Evolutionary conservation across 2,113 vertebrate genomes (phyloP).

Genomic region (Rhabdornis inornatus): DNA sequence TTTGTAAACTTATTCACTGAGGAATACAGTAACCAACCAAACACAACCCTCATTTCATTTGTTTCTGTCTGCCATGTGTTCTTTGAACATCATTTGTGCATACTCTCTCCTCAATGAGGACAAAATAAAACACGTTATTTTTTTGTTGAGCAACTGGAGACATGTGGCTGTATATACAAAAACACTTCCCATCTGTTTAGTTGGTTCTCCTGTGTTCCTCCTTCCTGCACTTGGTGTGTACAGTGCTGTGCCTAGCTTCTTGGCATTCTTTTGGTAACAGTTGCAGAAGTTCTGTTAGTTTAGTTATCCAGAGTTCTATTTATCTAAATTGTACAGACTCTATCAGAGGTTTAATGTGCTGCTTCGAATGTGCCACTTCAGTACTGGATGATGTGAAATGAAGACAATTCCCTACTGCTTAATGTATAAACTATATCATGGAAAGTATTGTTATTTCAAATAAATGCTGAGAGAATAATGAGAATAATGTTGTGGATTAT

Average conservation of each 20-base stretch:
- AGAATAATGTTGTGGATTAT: background rate
- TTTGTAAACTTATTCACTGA: conserved; percentile 34
- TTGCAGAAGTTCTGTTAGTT: conserved; percentile 75
- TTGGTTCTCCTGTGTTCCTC: conserved; percentile 43
- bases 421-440: conserved; percentile 70
- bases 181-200: conserved; percentile 28
- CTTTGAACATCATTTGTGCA: conserved; percentile 79
- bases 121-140: conserved; percentile 68
- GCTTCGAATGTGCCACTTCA: conserved; percentile 77
- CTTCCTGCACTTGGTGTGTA: conserved; percentile 78
- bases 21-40: conserved; percentile 41
- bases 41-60: conserved; percentile 31
- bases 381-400: conserved; percentile 77
- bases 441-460: conserved; percentile 78
- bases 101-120: conserved; percentile 98
- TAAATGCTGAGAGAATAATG: conserved; percentile 76
- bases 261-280: conserved; percentile 80
- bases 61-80: conserved; percentile 73
- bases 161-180: conserved; percentile 68
- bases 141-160: conserved; percentile 70
- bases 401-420: conserved; percentile 76
- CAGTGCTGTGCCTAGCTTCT: conserved; percentile 80
- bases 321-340: conserved; percentile 82
- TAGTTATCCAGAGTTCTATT: conserved; percentile 83
- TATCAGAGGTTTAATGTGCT: conserved; percentile 71